Base-by-base conservation (phyloP, 1,140 invertebrate genomes). In the Drosophila dunni region DNA sequence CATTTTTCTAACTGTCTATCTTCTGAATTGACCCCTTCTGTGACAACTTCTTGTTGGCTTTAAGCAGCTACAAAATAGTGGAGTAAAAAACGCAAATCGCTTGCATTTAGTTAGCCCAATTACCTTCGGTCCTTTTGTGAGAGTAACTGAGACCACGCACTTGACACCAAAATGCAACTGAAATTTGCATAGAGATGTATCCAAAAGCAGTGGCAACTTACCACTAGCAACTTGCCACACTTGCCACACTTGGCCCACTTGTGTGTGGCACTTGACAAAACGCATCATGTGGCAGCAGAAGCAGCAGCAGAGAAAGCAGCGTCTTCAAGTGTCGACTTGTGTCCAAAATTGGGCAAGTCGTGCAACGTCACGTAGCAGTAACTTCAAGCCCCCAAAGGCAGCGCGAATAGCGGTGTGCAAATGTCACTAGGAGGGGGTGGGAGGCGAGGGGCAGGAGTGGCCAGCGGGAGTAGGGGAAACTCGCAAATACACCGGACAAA, bases 301-400 rank as follows among this genome's bases (percentile, higher is more conserved):
- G 51, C 20, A 33, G 40, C 13, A 13, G 29, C 38, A 56, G 40
- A 20, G n/a, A 29, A 29, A 56, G 51, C 38, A 42, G 40, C 13
- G 64, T 61, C 56, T 61, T 68, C 38, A 68, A 73, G 70, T 68
- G 57, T 24, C 33, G 68, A 48, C 70, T 75, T 54, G 57, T 85
- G 72, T 51, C 75, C 76, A 86, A 79, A 86, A 77, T 86, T 86
- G 82, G 82, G 60, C 79, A 86, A 82, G 57, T 86, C 56, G 74
- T 70, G 67, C 81, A 85, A 86, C 79, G 73, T 71, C 82, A 88
- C 82, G 82, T 86, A 81, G 74, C 78, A 46, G 4, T 29, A 29
- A 29, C 24, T 29, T 29, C 13, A 46, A 1, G n/a, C 15, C 17
- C 7, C 13, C 17, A 46, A 20, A 58, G 60, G 53, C 73, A 53